phyloP scores from a whole-genome alignment of 2,888 invertebrate genomes.

The Cremastinae sp. region DNA sequence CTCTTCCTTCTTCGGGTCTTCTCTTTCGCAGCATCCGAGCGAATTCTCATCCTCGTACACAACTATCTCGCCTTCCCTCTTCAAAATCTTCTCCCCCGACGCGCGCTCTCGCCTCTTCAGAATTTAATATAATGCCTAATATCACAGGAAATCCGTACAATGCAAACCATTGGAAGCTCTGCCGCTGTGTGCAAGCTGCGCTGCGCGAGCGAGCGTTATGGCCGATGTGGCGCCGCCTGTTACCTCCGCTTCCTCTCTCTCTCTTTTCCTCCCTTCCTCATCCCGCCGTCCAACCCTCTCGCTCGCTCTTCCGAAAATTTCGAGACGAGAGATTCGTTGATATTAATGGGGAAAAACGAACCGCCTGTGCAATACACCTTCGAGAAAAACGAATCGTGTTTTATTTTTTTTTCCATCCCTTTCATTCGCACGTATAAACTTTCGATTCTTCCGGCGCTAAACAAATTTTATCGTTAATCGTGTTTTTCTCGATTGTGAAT shows the following conservation, averaged over 20 bases:
- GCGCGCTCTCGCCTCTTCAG: conserved; percentile 65
- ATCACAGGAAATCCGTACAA: conserved; percentile 74
- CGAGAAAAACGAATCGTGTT: neutral
- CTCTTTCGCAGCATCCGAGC: conserved; percentile 45
- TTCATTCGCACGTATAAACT: too few species aligned
- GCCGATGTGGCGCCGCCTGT: conserved; percentile 15
- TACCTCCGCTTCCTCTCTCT: conserved; percentile 17
- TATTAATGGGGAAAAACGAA: conserved; percentile 23
- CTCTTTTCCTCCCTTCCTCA: conserved; percentile 11
- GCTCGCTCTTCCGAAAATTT: conserved; percentile 35
- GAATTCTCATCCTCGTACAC: conserved; percentile 52
- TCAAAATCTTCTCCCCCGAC: neutral
- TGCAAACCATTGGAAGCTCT: conserved; percentile 74
- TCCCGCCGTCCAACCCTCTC: too few species aligned
- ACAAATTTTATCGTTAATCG: too few species aligned
- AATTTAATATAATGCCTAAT: conserved; percentile 77
- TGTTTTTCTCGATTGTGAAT: too few species aligned
- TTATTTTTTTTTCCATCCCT: neutral
- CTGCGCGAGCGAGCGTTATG: conserved; percentile 26
- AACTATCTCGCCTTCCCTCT: conserved; percentile 28
- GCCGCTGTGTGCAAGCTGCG: conserved; percentile 6
- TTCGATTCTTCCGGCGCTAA: too few species aligned
- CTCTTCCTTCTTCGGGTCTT: conserved; percentile 56
- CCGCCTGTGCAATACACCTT: too few species aligned
- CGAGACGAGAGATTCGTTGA: conserved; percentile 23